These are phyloP conservation scores for Siniperca chuatsi DNA, from an alignment of 2,113 vertebrate genomes.

Conservation along the genomic window DNA sequence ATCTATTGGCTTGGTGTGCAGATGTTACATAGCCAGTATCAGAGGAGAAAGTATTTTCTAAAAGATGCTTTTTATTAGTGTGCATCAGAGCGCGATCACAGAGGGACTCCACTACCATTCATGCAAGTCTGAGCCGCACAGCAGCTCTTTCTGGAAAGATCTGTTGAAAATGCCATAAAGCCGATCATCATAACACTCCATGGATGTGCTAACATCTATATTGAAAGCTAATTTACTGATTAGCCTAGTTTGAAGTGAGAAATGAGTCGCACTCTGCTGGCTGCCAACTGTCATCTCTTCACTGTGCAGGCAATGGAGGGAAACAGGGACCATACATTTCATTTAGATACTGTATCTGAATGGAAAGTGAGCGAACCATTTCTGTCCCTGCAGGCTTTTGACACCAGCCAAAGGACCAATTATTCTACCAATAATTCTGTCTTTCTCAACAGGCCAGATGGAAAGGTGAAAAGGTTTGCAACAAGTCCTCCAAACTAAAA, in stretches of 20 bases:
- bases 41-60: constrained; percentile 2
- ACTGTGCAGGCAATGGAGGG: constrained; percentile 24
- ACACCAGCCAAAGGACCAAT: constrained; percentile 18
- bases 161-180: constrained; percentile 41
- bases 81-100: constrained; percentile 24
- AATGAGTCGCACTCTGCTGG: constrained; percentile 33
- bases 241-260: constrained; percentile 50
- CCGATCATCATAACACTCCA: constrained; percentile 6
- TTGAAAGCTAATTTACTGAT: constrained; percentile 63
- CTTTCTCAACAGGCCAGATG: not conserved
- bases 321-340: constrained; percentile 33
- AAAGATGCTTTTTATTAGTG: constrained; percentile 31
- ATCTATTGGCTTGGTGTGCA: not conserved
- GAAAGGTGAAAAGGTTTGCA: constrained; percentile 2
- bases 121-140: constrained; percentile 8
- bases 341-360: constrained; percentile 27
- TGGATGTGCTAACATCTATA: constrained; percentile 39
- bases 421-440: not conserved
- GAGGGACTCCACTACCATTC: constrained; percentile 1
- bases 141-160: constrained; percentile 31
- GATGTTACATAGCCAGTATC: not conserved
- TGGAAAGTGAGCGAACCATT: constrained; percentile 5
- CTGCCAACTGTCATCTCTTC: constrained; percentile 54
- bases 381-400: constrained; percentile 20
- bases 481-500: not conserved